Base-by-base conservation (phyloP, 2,888 invertebrate genomes). In the Acrobasis suavella region DNA sequence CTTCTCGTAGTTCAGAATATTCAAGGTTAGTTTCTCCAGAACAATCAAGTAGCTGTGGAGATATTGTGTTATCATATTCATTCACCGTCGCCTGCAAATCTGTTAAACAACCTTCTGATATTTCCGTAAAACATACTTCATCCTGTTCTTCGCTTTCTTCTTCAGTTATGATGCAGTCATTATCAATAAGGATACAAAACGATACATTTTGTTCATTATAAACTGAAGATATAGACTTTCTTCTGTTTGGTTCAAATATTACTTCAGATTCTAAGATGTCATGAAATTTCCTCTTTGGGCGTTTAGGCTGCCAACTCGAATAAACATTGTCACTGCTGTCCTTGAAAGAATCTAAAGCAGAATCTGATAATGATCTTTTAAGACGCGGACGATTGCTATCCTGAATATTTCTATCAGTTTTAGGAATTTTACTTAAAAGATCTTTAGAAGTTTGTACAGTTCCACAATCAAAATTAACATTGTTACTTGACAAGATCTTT, bases 341-440 rank as follows among this genome's bases (percentile, higher is more conserved):
- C 22, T 66, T 69, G 50, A 70, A 70, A 8, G 63, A 67, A 68
- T 81, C 75, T 70, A 91, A 73, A 52, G 83, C 90, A 62, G 91
- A 87, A 72, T 92, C 91, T 38, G 91, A 91, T 56, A 86, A 72
- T 32, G 89, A 91, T 67, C 91, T 80, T 78, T 91, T 91, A 32
- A 88, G 78, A 49, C 72, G 65, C 63, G 65, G 69, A 22, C 71
- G 67, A 32, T 64, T 72, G 62, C 67, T 73, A 39, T 59, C 49
- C 16, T 61, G 22, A 64, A 22, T 58, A 50, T 58, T 54, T 49
- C 32, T 54, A 61, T 32, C 32, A 32, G 32, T 32, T 32, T 32
- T 7, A 32, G 32, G 32, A 6, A 38, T 60, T 50, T 60, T 51
- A 17, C 42, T 42, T 12, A 9, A 38, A 15, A 17, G 7, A 39